These are phyloP conservation scores for Hystrix cristata DNA, from an alignment of 2,113 vertebrate genomes.

Conservation along the genomic window DNA sequence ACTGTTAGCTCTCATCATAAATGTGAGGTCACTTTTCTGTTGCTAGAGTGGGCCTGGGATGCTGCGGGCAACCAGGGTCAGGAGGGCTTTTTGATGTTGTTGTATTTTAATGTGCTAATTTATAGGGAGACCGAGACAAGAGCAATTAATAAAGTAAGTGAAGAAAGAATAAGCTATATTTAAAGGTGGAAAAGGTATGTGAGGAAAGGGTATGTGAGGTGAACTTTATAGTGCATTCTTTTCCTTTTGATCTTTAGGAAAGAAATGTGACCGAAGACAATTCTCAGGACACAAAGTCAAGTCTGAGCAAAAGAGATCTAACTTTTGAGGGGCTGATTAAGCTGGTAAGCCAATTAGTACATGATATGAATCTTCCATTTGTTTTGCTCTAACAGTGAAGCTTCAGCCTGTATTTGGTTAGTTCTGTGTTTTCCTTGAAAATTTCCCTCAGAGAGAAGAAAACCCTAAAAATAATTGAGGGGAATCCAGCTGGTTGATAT, in stretches of 20 bases:
- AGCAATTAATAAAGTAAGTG: neutral
- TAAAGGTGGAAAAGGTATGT: conserved; percentile 19
- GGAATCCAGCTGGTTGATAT: neutral
- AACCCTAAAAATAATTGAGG: neutral
- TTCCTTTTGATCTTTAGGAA: conserved; percentile 63
- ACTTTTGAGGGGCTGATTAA: conserved; percentile 43
- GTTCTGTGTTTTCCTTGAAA: conserved; percentile 45
- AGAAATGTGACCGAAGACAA: neutral
- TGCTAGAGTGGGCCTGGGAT: no score
- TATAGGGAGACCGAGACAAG: neutral
- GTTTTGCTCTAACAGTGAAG: neutral
- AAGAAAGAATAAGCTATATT: neutral
- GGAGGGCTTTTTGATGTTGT: neutral
- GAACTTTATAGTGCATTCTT: neutral
- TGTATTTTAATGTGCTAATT: neutral
- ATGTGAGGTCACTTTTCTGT: neutral
- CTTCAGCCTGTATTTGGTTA: neutral
- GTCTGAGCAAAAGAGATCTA: neutral
- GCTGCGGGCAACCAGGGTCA: neutral
- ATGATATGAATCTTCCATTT: neutral
- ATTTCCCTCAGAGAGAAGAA: neutral
- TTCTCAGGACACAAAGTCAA: conserved; percentile 30
- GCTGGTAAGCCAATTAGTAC: conserved; percentile 61
- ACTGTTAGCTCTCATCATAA: neutral
- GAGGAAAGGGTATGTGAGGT: neutral